Evolutionary conservation across 2,888 invertebrate genomes (phyloP).

Genomic region (Netelia inedita): DNA sequence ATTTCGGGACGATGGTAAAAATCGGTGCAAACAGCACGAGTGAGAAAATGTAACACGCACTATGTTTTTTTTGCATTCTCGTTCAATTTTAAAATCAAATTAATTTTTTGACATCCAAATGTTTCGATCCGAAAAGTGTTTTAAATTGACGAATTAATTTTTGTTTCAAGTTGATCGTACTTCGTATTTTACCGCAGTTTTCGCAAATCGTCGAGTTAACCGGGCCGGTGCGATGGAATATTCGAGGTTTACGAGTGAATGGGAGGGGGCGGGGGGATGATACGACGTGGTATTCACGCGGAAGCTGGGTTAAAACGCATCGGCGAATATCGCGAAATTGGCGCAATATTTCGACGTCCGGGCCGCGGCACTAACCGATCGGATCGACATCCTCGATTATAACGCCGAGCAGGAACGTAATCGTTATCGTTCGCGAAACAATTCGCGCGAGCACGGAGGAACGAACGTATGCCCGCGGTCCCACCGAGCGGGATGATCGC

Average conservation of each 20-base stretch:
- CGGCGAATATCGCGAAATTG: conserved; percentile 32
- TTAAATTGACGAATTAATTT: too few relatives aligned
- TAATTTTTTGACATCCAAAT: too few relatives aligned
- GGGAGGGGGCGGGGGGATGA: not conserved
- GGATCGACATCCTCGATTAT: not conserved
- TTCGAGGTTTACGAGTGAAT: not conserved
- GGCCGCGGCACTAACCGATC: conserved; percentile 1
- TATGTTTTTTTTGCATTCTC: too few relatives aligned
- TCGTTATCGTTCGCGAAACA: conserved; percentile 51
- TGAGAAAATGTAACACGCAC: too few relatives aligned
- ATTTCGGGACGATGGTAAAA: too few relatives aligned
- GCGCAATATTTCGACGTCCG: conserved; percentile 30
- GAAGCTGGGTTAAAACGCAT: conserved; percentile 16
- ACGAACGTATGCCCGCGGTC: conserved; percentile 5
- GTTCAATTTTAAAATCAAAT: too few relatives aligned
- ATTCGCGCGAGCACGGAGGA: conserved; percentile 22
- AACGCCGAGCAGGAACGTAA: conserved; percentile 7
- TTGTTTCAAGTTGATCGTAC: too few relatives aligned
- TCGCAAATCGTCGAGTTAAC: not conserved
- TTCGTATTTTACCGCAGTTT: too few relatives aligned
- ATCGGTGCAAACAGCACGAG: too few relatives aligned
- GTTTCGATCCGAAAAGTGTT: too few relatives aligned
- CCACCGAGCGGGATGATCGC: conserved; percentile 12
- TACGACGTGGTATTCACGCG: not conserved
- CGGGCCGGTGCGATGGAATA: conserved; percentile 18